phyloP scores from a whole-genome alignment of 2,797 vertebrate genomes.

The Sorex maritimensis region DNA sequence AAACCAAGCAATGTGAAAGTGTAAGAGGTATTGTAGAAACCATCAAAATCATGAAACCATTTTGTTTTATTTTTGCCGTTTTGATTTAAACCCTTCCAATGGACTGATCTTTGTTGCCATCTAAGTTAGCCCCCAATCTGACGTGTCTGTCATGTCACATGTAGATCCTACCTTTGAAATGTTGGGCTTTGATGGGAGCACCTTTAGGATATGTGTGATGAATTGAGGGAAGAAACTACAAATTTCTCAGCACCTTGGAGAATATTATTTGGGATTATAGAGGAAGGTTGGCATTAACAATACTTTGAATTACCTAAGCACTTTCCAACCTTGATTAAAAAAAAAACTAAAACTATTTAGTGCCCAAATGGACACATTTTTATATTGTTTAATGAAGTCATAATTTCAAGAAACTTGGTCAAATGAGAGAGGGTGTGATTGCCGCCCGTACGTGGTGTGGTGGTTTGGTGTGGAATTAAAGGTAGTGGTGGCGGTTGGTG shows the following conservation, averaged over 20 bases:
- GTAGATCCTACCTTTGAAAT: not conserved
- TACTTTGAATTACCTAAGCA: not conserved
- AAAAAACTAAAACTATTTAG: not conserved
- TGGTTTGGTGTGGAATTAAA: fast-evolving
- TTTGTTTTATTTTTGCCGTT: slow-evolving; percentile 12
- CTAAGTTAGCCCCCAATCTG: not conserved
- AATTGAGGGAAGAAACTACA: not conserved
- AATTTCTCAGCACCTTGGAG: not conserved
- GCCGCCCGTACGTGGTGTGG: not conserved
- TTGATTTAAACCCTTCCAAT: not conserved
- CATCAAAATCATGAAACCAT: not conserved
- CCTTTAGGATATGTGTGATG: not conserved
- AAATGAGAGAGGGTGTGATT: not conserved
- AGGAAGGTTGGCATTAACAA: not conserved
- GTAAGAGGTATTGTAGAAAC: not conserved
- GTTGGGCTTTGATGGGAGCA: not conserved
- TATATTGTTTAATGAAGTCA: slow-evolving; percentile 12
- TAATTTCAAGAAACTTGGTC: slow-evolving; percentile 12
- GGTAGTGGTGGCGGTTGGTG: fast-evolving
- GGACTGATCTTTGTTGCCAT: not conserved
- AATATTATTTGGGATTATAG: slow-evolving; percentile 6
- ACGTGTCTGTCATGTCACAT: fast-evolving
- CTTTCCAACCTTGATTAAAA: not conserved
- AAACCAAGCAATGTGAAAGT: slow-evolving; percentile 64
- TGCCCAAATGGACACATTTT: not conserved